These are phyloP conservation scores for Aspiorhynchus laticeps DNA, from an alignment of 2,113 vertebrate species.

Conservation along the genomic window DNA sequence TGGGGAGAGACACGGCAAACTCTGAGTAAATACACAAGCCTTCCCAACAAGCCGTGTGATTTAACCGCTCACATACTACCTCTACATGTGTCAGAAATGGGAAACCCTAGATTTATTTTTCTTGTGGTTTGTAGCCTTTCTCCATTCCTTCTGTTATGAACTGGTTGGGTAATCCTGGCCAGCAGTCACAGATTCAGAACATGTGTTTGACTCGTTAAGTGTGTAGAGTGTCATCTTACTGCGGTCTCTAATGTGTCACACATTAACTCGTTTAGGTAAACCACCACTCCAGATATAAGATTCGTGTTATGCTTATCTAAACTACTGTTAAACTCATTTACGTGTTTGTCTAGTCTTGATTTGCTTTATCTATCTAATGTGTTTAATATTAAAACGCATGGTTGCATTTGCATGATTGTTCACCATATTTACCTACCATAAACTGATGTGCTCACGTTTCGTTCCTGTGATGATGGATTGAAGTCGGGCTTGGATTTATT, in stretches of 20 bases:
- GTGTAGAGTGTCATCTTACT: constrained; percentile 21
- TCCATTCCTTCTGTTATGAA: constrained; percentile 65
- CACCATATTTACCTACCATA: neutral
- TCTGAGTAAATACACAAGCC: constrained; percentile 69
- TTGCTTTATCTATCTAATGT: neutral
- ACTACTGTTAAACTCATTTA: constrained; percentile 56
- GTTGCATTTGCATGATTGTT: neutral
- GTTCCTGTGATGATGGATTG: neutral
- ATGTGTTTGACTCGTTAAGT: constrained; percentile 36
- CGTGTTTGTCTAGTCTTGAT: neutral
- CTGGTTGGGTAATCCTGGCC: constrained; percentile 50
- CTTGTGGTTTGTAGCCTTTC: constrained; percentile 66
- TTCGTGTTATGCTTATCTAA: constrained; percentile 56
- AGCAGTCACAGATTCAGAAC: constrained; percentile 41
- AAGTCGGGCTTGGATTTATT: neutral
- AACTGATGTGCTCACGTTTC: neutral
- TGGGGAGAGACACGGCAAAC: constrained; percentile 62
- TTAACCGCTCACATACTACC: constrained; percentile 70
- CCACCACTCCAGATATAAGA: neutral
- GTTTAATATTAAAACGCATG: neutral
- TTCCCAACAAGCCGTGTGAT: constrained; percentile 70
- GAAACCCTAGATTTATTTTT: constrained; percentile 73
- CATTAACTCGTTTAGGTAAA: constrained; percentile 21
- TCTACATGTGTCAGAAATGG: constrained; percentile 67
- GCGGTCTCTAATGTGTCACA: neutral